Conservation (phyloP, 1,140 invertebrate genomes). For the Sitobion miscanthi region DNA sequence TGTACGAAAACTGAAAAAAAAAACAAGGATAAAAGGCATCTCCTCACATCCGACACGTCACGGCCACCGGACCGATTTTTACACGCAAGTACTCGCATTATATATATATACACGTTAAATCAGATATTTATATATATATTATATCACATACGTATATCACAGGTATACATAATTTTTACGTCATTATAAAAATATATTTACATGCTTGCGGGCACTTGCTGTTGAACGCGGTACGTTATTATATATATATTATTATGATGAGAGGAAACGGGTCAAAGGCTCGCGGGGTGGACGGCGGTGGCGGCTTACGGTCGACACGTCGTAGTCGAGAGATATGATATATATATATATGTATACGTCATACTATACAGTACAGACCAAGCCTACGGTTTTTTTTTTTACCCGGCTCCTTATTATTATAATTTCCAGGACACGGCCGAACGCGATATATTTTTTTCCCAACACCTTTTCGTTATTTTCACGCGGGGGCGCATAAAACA, state of each 20-base stretch:
- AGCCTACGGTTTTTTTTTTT: not conserved
- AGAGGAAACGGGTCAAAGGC: not conserved
- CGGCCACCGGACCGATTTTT: not conserved
- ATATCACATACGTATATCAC: not conserved
- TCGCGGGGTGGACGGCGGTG: too few species aligned
- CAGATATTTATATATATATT: not conserved
- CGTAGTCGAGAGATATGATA: not conserved
- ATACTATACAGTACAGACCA: too few species aligned
- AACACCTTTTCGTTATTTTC: constrained; percentile 14
- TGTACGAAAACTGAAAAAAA: not conserved
- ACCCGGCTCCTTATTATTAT: not conserved
- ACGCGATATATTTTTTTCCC: not conserved
- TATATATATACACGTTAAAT: not conserved
- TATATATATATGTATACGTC: not conserved
- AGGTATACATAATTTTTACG: not conserved
- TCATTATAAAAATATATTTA: not conserved
- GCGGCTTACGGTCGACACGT: not conserved
- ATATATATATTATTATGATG: not conserved
- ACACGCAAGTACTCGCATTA: not conserved
- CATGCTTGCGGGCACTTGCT: not conserved
- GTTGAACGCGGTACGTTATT: not conserved
- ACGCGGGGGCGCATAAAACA: not conserved
- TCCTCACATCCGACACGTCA: not conserved
- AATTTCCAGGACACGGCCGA: not conserved
- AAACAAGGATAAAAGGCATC: not conserved